Conservation (phyloP, 1,140 invertebrate genomes). For the Eupeodes corollae region DNA sequence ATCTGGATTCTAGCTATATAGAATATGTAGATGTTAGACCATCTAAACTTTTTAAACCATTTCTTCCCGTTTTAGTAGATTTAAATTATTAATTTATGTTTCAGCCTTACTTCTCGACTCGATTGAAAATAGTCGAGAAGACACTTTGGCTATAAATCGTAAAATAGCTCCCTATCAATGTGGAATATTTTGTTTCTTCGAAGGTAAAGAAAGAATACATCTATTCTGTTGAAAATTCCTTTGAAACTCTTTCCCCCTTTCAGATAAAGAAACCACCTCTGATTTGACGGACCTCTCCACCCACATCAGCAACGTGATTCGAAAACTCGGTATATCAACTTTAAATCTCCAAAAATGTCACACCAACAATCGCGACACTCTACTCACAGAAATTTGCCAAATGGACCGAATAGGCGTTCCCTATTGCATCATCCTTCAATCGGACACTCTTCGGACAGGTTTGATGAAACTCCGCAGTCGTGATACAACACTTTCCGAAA, state of each 20-base stretch:
- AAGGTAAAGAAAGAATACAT: conserved; percentile 1
- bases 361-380: conserved; percentile 3
- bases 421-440: conserved; percentile 54
- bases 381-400: conserved; percentile 16
- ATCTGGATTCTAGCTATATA: too few relatives aligned
- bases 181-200: conserved; percentile 12
- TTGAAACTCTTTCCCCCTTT: not conserved
- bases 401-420: conserved; percentile 48
- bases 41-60: too few relatives aligned
- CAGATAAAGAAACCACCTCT: not conserved
- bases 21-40: too few relatives aligned
- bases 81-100: too few relatives aligned
- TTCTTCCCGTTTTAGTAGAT: too few relatives aligned
- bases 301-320: conserved; percentile 42
- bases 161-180: conserved; percentile 55
- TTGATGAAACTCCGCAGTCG: conserved; percentile 56
- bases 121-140: conserved; percentile 14
- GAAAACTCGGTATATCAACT: conserved; percentile 39
- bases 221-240: not conserved
- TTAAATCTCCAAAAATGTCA: conserved; percentile 19
- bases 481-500: conserved; percentile 52
- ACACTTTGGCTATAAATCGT: conserved; percentile 49
- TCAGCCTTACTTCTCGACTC: conserved; percentile 24
- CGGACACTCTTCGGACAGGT: conserved; percentile 56
- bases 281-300: conserved; percentile 42